Base-by-base conservation (phyloP, 2,797 vertebrate genomes). In the Poecilia velifera region DNA sequence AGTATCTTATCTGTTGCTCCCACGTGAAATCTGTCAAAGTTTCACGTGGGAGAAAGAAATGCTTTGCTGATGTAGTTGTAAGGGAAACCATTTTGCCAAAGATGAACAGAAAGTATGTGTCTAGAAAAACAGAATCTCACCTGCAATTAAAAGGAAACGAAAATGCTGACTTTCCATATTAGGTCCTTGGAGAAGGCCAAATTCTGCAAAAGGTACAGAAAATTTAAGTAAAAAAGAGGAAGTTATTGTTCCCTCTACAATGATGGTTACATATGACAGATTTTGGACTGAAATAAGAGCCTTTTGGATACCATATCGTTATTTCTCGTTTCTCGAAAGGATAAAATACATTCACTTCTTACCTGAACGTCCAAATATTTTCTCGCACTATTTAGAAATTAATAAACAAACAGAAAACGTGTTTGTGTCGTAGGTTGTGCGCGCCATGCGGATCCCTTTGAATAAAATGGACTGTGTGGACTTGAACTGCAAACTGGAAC, bases 401-500 rank as follows among this genome's bases (percentile, higher is more conserved):
- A 82, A 1, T 55, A 70, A 87, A 62, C 14, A n/a, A 45, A 45
- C 43, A 45, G 25, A 84, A 77, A 79, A 72, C 12, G 22, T 18
- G 3, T 74, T 86, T 55, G 77, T 74, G 74, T 77, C 41, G 39
- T 20, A n/a, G 4, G 47, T 62, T 6, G 46, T 31, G 83, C 16
- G 3, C 12, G 25, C 34, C n/a, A 36, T 64, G 77, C 55, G 76
- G 75, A 76, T 80, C 73, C 80, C 59, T 76, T 16, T 25, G 51
- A 90, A 84, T 73, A 83, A 84, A 85, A 39, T 46, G 25, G 62
- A 76, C 86, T 28, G 73, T 22, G 64, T 90, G 89, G 84, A 93
- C 89, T 90, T 92, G 89, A 82, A 91, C 90, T 85, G 80, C 90
- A 89, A 88, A 83, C 82, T 86, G 79, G 72, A 89, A 59, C 41